Conservation (phyloP, 2,113 vertebrate species). For the Pao palembangensis region DNA sequence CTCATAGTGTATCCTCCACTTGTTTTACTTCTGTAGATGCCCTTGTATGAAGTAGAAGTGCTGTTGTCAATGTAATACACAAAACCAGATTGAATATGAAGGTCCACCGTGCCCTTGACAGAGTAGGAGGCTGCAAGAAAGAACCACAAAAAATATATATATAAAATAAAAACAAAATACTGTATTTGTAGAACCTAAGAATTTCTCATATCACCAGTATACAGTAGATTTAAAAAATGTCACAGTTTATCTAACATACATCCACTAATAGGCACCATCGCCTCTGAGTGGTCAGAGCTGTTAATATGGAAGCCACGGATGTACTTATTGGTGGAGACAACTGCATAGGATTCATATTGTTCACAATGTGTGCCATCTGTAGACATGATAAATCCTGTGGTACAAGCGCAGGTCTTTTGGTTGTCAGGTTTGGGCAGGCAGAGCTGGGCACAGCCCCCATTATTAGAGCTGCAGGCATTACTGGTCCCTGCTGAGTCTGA, state of each 20-base stretch:
- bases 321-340: conserved; percentile 56
- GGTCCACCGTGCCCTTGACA: conserved; percentile 49
- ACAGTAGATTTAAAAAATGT: background rate
- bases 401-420: conserved; percentile 70
- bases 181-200: background rate
- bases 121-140: conserved; percentile 48
- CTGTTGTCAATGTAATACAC: conserved; percentile 69
- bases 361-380: conserved; percentile 62
- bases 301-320: conserved; percentile 76
- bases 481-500: conserved; percentile 66
- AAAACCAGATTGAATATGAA: conserved; percentile 67
- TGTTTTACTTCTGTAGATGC: conserved; percentile 64
- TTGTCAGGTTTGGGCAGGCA: conserved; percentile 69
- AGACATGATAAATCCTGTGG: conserved; percentile 67
- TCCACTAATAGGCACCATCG: conserved; percentile 70
- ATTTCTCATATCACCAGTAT: background rate
- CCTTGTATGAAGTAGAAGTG: conserved; percentile 48
- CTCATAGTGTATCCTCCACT: conserved; percentile 55
- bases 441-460: conserved; percentile 71
- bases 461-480: conserved; percentile 72
- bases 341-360: conserved; percentile 69
- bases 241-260: conserved; percentile 45
- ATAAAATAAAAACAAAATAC: too few species aligned
- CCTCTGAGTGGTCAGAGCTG: conserved; percentile 75
- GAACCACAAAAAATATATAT: background rate